A percentile compares a stretch with the other conserved stretches of the same genome.
phyloP scores from a whole-genome alignment of 2,113 vertebrate genomes.

The Pachypanchax playfairii region DNA sequence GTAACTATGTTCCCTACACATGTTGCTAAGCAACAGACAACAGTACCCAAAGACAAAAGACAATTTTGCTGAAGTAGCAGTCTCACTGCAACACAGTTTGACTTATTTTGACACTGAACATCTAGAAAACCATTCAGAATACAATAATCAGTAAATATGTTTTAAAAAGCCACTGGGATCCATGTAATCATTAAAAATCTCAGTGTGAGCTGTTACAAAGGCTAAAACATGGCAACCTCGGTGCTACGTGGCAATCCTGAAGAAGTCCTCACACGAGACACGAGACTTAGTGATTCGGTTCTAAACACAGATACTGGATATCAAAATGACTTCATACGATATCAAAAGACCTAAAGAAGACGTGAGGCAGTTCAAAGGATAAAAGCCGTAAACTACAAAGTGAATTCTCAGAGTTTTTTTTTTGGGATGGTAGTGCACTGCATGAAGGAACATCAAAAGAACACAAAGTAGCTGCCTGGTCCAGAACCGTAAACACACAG shows the following conservation, averaged over 20 bases:
- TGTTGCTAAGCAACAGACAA: slow-evolving; percentile 74
- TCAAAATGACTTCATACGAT: slow-evolving; percentile 57
- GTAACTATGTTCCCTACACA: slow-evolving; percentile 58
- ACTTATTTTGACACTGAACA: slow-evolving; percentile 69
- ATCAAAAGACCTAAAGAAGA: slow-evolving; percentile 37
- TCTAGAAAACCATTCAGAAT: slow-evolving; percentile 69
- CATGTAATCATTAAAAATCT: slow-evolving; percentile 21
- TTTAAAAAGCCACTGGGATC: slow-evolving; percentile 55
- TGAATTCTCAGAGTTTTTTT: slow-evolving; percentile 9
- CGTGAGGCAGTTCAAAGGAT: slow-evolving; percentile 24
- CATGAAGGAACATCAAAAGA: slow-evolving; percentile 33
- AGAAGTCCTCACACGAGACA: slow-evolving; percentile 44
- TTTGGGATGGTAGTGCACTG: slow-evolving; percentile 45
- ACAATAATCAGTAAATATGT: slow-evolving; percentile 76
- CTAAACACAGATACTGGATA: slow-evolving; percentile 52
- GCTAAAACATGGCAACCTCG: slow-evolving; percentile 43
- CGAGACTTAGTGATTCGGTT: slow-evolving; percentile 44
- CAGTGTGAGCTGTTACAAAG: slow-evolving; percentile 41
- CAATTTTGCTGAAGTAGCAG: slow-evolving; percentile 55
- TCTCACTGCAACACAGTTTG: slow-evolving; percentile 53
- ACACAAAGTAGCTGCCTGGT: neutral
- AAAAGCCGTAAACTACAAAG: neutral
- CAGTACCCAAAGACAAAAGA: slow-evolving; percentile 58
- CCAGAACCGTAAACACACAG: neutral
- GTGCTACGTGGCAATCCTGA: slow-evolving; percentile 63